A percentile compares a stretch with the other conserved stretches of the same genome.
Evolutionary conservation across 2,888 invertebrate genomes (phyloP).

Genomic region (Hoplodrina ambigua): DNA sequence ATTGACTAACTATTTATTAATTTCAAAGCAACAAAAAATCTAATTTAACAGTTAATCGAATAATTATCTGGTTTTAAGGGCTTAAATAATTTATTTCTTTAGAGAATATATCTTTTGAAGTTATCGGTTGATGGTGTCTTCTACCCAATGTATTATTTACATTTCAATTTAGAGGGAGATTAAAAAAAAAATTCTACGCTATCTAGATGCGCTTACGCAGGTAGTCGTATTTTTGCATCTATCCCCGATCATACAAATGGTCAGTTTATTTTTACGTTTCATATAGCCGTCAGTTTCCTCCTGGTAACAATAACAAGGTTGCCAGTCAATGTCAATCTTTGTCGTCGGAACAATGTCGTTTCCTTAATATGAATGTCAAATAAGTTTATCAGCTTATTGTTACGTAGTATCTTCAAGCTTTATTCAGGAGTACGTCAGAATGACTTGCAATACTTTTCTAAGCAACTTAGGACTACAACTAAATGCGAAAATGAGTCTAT

Average conservation of each 20-base stretch:
- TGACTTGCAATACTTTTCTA: neutral
- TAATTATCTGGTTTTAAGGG: too few relatives aligned
- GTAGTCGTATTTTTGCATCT: neutral
- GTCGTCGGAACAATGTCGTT: slow-evolving; percentile 47
- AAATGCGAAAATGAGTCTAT: too few relatives aligned
- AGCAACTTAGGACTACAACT: too few relatives aligned
- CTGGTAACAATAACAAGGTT: slow-evolving; percentile 54
- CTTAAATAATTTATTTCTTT: too few relatives aligned
- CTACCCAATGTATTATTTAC: too few relatives aligned
- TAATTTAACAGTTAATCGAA: too few relatives aligned
- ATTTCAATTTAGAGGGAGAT: too few relatives aligned
- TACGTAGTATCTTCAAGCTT: slow-evolving; percentile 2
- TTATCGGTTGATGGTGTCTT: too few relatives aligned
- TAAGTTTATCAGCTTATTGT: slow-evolving; percentile 25
- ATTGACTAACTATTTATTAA: too few relatives aligned
- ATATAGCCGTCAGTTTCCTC: slow-evolving; percentile 41
- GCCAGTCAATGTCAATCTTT: slow-evolving; percentile 54
- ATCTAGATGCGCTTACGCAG: slow-evolving; percentile 3
- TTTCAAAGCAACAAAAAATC: too few relatives aligned
- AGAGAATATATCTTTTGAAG: too few relatives aligned
- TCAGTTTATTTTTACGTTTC: slow-evolving; percentile 12
- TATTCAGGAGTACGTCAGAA: neutral
- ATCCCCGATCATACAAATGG: slow-evolving; percentile 17
- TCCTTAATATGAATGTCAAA: slow-evolving; percentile 49
- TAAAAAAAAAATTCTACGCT: neutral